A percentile compares a stretch with the other conserved stretches of the same genome.
Conservation (phyloP, 2,797 vertebrate genomes). For the Spizella passerina region DNA sequence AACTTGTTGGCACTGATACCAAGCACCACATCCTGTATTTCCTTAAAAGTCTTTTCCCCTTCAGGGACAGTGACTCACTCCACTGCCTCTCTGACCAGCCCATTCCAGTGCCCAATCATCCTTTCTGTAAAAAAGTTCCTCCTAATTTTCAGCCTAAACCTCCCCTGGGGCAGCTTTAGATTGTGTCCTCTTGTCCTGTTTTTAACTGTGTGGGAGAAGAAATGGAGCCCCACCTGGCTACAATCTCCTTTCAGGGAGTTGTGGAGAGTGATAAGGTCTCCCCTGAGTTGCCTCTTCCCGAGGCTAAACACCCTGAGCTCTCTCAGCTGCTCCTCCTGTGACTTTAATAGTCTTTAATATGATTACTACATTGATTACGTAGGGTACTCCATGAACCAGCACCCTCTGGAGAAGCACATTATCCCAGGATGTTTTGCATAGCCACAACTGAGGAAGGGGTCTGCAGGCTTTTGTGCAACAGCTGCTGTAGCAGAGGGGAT, state of each 20-base stretch:
- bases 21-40: neutral
- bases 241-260: too few species aligned
- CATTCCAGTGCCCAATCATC: too few species aligned
- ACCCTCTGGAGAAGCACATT: conserved; percentile 10
- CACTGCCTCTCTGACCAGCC: neutral
- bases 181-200: neutral
- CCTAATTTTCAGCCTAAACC: neutral
- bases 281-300: neutral
- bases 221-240: accelerated
- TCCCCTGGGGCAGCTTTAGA: neutral
- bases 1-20: neutral
- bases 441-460: neutral
- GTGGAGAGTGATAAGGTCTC: neutral
- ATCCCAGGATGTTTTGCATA: conserved; percentile 14
- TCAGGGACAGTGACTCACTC: neutral
- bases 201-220: neutral
- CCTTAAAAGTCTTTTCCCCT: neutral
- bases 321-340: neutral
- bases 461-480: conserved; percentile 45
- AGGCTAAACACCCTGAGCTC: neutral
- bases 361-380: neutral
- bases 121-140: neutral
- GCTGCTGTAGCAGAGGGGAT: conserved; percentile 55
- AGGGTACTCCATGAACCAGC: neutral
- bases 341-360: neutral